A percentile compares a stretch with the other conserved stretches of the same genome.
phyloP scores from a whole-genome alignment of 2,888 invertebrate genomes.

The Sipha maydis region DNA sequence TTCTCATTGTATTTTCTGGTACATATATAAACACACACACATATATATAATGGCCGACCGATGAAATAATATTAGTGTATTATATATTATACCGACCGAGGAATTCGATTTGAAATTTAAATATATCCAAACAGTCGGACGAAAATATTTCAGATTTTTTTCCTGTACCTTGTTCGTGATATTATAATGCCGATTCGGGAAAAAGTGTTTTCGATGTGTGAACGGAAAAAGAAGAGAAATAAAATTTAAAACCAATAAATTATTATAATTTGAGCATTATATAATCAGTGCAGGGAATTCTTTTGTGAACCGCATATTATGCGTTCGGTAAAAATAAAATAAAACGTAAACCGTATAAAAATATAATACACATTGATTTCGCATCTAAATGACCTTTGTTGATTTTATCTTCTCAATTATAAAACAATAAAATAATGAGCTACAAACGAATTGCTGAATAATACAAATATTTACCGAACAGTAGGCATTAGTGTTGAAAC shows the following conservation, averaged over 20 bases:
- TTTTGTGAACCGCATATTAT: neutral
- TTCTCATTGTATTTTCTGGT: conserved; percentile 20
- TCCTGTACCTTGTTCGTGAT: neutral
- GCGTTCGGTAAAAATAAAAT: too few relatives aligned
- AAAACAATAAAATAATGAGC: too few relatives aligned
- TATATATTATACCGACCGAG: neutral
- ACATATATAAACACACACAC: neutral
- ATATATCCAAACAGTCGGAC: neutral
- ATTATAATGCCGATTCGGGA: neutral
- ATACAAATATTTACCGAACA: too few relatives aligned
- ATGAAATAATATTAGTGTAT: too few relatives aligned
- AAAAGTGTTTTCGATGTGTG: neutral
- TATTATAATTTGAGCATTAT: neutral
- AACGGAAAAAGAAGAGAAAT: neutral
- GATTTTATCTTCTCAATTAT: too few relatives aligned
- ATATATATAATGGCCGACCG: too few relatives aligned
- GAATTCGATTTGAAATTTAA: conserved; percentile 23
- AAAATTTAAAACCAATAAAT: neutral
- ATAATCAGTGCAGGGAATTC: neutral
- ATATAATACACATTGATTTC: too few relatives aligned
- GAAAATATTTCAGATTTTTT: neutral
- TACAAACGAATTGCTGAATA: too few relatives aligned
- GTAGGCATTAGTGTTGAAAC: too few relatives aligned
- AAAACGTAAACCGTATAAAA: too few relatives aligned
- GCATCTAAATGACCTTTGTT: too few relatives aligned